Evolutionary conservation across 2,888 invertebrate species (phyloP), one percentile per base, ranked within the genome.

Genomic region (Oligia fasciuncula): DNA sequence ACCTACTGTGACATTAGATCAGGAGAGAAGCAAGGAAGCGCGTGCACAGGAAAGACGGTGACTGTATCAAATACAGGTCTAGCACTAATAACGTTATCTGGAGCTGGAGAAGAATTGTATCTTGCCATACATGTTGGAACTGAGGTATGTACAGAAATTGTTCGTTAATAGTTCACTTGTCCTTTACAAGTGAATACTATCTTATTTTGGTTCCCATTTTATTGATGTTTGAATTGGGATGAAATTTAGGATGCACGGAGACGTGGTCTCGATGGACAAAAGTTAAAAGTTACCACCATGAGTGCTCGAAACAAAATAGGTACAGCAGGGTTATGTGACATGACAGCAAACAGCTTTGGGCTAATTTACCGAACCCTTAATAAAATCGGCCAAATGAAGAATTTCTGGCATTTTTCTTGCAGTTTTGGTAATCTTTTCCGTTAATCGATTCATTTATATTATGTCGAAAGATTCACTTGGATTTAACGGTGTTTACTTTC

Each of bases 1-100:
- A 95, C 90, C 1, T 98, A 99, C 92, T 98, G 98, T 94, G 98
- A 98, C 93, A 97, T 98, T 40, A 98, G 98, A 86, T 97, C 97
- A 46, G 98, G 98, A 2, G 89, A 91, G 66, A 90, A 92, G 23
- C 82, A 88, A 1, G 93, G 94, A 35, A 93, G 94, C n/a, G 81
- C 87, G 0, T 98, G 98, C 90, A 97, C 97, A 0, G 98, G 98
- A 13, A 97, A 94, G 75, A 95, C 93, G 17, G 95, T 98, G 1
- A 94, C 90, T 0, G 98, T 98, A 0, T 95, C 95, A 11, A 84
- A 89, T 0, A 93, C 97, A 72, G 97, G 98, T 0, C 92, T 87
- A 13, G 98, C 97, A 0, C 88, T 94, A 77, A 96, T 98, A 72
- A 89, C 92, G 49, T 94, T 98, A 62, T 90, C 95, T 2, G 92